Conservation (phyloP, 1,140 invertebrate genomes). For the Onthophagus taurus region DNA sequence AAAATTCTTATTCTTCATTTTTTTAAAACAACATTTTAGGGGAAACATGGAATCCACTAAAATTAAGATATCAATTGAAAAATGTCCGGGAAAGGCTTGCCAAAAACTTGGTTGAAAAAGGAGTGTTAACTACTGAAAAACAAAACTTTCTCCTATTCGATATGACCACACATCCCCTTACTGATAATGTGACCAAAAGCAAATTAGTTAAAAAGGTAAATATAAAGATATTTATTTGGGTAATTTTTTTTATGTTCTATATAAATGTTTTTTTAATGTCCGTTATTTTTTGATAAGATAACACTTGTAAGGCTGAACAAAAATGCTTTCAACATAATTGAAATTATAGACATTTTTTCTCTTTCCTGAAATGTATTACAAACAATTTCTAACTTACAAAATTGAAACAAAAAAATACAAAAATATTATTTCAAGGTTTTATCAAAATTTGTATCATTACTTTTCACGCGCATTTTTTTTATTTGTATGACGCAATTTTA, state of each 20-base stretch:
- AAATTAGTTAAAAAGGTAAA: slow-evolving; percentile 91
- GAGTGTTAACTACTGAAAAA: slow-evolving; percentile 99
- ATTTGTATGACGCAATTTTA: too few species aligned
- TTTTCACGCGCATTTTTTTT: too few species aligned
- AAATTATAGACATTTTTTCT: too few species aligned
- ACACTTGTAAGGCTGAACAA: too few species aligned
- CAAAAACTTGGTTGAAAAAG: slow-evolving; percentile 99
- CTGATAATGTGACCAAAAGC: slow-evolving; percentile 91
- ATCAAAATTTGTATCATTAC: too few species aligned
- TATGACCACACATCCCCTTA: slow-evolving; percentile 99
- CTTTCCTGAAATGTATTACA: too few species aligned
- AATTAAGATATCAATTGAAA: slow-evolving; percentile 94
- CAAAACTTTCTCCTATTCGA: slow-evolving; percentile 99
- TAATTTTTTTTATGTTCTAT: slow-evolving; percentile 5
- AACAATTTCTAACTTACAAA: too few species aligned
- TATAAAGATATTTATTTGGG: not conserved
- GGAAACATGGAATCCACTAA: slow-evolving; percentile 99
- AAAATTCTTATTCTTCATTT: slow-evolving; percentile 12
- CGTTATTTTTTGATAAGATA: too few species aligned
- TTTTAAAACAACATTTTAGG: slow-evolving; percentile 51
- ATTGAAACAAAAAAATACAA: too few species aligned
- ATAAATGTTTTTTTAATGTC: slow-evolving; percentile 12
- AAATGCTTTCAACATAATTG: too few species aligned
- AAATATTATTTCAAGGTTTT: too few species aligned
- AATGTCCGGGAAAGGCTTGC: slow-evolving; percentile 98